Conservation (phyloP, 2,113 vertebrate genomes). For the Microcebus lehilahytsara region DNA sequence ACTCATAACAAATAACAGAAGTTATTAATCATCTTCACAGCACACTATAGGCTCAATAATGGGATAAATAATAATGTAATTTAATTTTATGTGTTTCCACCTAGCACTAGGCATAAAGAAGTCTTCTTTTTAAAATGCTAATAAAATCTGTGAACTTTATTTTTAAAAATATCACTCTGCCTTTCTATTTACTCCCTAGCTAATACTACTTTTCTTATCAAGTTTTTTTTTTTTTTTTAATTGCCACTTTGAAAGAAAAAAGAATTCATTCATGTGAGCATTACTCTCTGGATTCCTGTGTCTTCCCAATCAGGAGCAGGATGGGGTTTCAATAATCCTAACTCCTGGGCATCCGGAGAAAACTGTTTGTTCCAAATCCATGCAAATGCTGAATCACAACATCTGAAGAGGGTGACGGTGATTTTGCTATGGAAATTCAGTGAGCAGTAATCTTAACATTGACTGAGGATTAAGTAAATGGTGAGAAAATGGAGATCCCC, state of each 20-base stretch:
- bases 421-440: slow-evolving; percentile 72
- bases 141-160: neutral
- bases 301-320: slow-evolving; percentile 28
- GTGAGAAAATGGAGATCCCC: slow-evolving; percentile 83
- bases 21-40: neutral
- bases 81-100: neutral
- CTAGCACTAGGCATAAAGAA: neutral
- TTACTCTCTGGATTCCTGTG: neutral
- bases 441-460: slow-evolving; percentile 79
- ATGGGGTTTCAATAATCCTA: slow-evolving; percentile 34
- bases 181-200: neutral
- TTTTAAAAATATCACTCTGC: slow-evolving; percentile 23
- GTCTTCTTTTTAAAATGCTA: neutral
- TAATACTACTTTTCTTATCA: neutral
- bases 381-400: slow-evolving; percentile 57
- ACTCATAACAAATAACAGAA: neutral
- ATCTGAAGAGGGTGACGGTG: slow-evolving; percentile 48
- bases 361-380: slow-evolving; percentile 54
- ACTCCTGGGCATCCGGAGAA: slow-evolving; percentile 44
- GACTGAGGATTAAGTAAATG: slow-evolving; percentile 84
- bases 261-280: neutral
- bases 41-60: neutral
- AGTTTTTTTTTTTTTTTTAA: neutral
- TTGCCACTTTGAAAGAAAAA: slow-evolving; percentile 35
- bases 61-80: slow-evolving; percentile 41